Base-by-base conservation (phyloP, 1,140 invertebrate genomes). In the Stegodyphus mimosarum region DNA sequence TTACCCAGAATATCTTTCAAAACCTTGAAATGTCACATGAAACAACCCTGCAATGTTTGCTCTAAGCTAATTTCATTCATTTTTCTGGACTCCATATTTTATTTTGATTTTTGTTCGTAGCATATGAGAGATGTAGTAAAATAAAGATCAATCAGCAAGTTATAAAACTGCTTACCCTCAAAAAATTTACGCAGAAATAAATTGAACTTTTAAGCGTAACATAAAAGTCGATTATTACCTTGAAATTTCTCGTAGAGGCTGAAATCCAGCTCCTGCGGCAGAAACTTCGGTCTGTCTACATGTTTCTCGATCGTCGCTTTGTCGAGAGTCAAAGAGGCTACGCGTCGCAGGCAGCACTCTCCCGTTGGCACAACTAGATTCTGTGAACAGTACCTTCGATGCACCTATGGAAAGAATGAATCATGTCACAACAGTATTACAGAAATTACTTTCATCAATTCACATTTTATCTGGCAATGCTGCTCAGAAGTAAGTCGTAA, bases 231-330 rank as follows among this genome's bases (percentile, higher is more conserved):
- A 89, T 92, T n/a, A n/a, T n/a, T 91, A 96, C 95, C 96, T 95
- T 97, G 95, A 91, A 96, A 97, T 91, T 95, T 96, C 91, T 96
- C 95, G 89, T 94, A 95, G 66, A 95, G 91, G 89, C 94, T 93
- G 91, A 95, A 95, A 91, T 96, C 94, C 86, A 96, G 91, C 90
- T 96, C 96, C 89, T 96, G 94, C 6, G 95, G 95, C 83, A 95
- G 93, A 90, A 94, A 94, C 89, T 94, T 94, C 53, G 94, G 94
- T 85, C 93, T 93, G 70, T 91, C 89, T 15, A 93, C 90, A 87
- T 91, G 92, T 85, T 93, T 90, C 81, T 95, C 94, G 15, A 93
- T 87, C 5, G 92, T 92, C 51, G 92, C 92, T 87, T 93, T 93
- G 87, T 95, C 95, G 77, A 95, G 90, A 49, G 94, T 95, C 55